Conservation (phyloP, 2,113 vertebrate genomes). For the Ciconia maguari region DNA sequence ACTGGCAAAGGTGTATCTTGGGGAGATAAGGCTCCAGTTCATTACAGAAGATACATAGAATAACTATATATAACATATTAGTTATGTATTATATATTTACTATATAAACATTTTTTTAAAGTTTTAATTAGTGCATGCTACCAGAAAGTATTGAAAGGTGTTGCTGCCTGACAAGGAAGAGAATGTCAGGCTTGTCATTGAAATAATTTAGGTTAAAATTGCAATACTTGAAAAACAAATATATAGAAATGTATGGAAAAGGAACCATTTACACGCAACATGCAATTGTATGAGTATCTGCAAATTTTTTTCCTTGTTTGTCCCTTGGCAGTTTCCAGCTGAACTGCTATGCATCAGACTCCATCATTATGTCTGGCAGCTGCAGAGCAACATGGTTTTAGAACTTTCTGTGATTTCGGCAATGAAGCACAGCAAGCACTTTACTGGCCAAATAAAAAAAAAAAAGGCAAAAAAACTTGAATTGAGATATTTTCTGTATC, state of each 20-base stretch:
- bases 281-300: background rate
- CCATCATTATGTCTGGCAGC: slow-evolving; percentile 25
- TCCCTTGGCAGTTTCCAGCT: slow-evolving; percentile 41
- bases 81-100: background rate
- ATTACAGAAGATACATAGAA: background rate
- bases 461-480: background rate
- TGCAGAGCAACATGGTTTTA: slow-evolving; percentile 5
- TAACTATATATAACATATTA: background rate
- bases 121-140: background rate
- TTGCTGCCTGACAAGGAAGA: background rate
- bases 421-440: background rate
- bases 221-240: background rate
- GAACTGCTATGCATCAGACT: slow-evolving; percentile 10
- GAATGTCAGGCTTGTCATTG: background rate
- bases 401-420: slow-evolving; percentile 24
- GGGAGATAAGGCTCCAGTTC: background rate
- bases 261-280: background rate
- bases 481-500: background rate
- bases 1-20: background rate
- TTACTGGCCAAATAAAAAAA: background rate
- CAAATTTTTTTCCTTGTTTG: slow-evolving; percentile 46
- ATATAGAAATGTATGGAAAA: background rate
- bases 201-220: background rate
- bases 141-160: background rate
- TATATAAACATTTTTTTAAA: background rate